Percentiles rank a stretch among this genome's conserved stretches.
Conservation (phyloP, 2,888 invertebrate species). For the Sclerodermus sp. region DNA sequence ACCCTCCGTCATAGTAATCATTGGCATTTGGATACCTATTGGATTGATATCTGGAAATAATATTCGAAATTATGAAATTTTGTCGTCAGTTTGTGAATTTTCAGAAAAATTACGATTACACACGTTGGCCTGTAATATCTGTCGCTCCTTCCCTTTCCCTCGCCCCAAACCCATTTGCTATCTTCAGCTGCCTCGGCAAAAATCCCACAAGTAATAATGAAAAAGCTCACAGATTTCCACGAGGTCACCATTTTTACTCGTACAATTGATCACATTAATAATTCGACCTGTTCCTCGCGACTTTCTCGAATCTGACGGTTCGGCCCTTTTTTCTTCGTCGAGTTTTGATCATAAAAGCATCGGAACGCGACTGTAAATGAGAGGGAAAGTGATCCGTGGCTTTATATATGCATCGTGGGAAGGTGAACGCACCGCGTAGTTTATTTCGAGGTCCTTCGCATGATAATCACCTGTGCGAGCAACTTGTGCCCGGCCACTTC, state of each 20-base stretch:
- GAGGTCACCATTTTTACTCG: too few species aligned
- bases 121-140: constrained; percentile 27
- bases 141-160: constrained; percentile 29
- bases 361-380: constrained; percentile 35
- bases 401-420: constrained; percentile 37
- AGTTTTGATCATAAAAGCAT: constrained; percentile 16
- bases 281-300: too few species aligned
- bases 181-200: constrained; percentile 35
- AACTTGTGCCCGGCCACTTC: neutral
- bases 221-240: neutral
- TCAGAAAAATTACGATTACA: neutral
- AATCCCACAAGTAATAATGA: neutral
- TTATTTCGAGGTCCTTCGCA: constrained; percentile 27
- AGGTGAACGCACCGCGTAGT: constrained; percentile 29
- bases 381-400: constrained; percentile 39
- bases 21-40: neutral
- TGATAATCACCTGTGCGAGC: constrained; percentile 12
- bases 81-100: too few species aligned
- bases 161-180: constrained; percentile 59
- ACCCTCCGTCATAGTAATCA: constrained; percentile 5
- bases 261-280: too few species aligned
- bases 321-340: neutral
- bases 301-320: neutral
- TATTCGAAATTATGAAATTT: neutral
- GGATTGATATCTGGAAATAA: neutral